phyloP scores from a whole-genome alignment of 2,113 vertebrate species.

The Pomatostomus ruficeps region DNA sequence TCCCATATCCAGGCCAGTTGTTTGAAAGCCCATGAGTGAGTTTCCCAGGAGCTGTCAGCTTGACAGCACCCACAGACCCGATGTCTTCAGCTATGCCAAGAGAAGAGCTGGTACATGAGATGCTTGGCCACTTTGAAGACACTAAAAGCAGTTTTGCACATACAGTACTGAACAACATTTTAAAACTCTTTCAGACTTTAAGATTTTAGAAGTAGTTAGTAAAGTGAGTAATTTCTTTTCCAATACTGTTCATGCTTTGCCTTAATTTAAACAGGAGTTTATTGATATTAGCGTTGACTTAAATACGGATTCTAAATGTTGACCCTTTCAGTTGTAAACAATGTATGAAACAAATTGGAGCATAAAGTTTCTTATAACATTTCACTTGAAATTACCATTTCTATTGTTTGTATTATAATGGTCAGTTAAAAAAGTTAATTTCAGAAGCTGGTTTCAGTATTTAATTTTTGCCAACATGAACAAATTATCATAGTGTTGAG shows the following conservation, averaged over 20 bases:
- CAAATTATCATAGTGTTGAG: background rate
- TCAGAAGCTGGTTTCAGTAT: background rate
- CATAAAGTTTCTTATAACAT: background rate
- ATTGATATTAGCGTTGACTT: background rate
- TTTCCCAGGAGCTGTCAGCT: background rate
- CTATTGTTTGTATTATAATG: background rate
- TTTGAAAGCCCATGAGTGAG: conserved; percentile 27
- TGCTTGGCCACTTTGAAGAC: background rate
- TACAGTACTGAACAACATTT: conserved; percentile 7
- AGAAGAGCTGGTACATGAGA: background rate
- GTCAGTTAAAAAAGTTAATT: background rate
- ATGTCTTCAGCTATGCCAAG: background rate
- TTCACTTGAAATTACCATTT: background rate
- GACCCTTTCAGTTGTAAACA: background rate
- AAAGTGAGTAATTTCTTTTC: background rate
- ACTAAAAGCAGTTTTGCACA: conserved; percentile 68
- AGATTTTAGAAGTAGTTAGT: background rate
- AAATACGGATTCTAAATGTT: background rate
- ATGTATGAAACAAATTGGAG: background rate
- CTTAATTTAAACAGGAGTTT: conserved; percentile 64
- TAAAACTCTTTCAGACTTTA: background rate
- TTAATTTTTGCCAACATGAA: background rate
- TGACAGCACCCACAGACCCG: background rate
- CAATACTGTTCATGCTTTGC: conserved; percentile 3
- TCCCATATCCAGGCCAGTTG: conserved; percentile 81